phyloP scores from a whole-genome alignment of 1,140 invertebrate genomes.

The Panulirus ornatus region DNA sequence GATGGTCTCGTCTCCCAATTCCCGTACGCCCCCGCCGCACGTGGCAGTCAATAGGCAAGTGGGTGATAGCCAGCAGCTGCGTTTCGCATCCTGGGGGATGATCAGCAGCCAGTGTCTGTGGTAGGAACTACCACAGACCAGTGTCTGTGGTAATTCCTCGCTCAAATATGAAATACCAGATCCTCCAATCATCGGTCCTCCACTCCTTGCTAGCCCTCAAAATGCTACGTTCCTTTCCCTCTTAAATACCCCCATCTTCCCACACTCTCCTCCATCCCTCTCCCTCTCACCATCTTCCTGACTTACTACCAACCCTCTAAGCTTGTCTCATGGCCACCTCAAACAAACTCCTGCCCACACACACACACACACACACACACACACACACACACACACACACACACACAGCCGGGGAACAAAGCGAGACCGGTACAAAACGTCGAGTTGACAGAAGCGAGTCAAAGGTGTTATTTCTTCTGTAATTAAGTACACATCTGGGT shows the following conservation, averaged over 20 bases:
- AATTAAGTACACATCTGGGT: constrained; percentile 1
- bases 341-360: background rate
- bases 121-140: too few species aligned
- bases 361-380: background rate
- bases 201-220: too few species aligned
- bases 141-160: too few species aligned
- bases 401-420: background rate
- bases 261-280: background rate
- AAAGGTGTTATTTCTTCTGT: background rate
- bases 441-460: background rate
- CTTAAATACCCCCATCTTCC: background rate
- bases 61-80: too few species aligned
- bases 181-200: too few species aligned
- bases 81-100: too few species aligned
- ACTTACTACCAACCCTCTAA: background rate
- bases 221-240: too few species aligned
- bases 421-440: background rate
- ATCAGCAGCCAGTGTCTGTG: too few species aligned
- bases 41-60: too few species aligned
- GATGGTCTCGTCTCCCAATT: too few species aligned
- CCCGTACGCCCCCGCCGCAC: too few species aligned
- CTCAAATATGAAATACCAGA: too few species aligned
- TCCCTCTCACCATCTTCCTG: background rate
- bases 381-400: background rate
- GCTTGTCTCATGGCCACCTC: background rate